phyloP scores from a whole-genome alignment of 2,113 vertebrate species.

The Carollia perspicillata region DNA sequence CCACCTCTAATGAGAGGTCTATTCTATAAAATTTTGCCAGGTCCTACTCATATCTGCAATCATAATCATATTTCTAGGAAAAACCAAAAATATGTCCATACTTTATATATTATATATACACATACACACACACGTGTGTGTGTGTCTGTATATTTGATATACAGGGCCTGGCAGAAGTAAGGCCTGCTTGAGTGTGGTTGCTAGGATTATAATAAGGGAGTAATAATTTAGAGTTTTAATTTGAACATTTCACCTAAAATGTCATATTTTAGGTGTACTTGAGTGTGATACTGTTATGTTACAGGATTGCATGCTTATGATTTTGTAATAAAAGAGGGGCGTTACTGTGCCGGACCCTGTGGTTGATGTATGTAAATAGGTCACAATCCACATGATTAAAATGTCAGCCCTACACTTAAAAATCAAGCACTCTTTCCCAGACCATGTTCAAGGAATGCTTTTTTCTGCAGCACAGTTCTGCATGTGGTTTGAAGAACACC shows the following conservation, averaged over 20 bases:
- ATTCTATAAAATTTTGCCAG: not conserved
- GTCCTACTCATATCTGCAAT: not conserved
- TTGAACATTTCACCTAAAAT: no score
- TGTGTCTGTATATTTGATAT: not conserved
- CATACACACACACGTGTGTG: not conserved
- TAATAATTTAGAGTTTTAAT: no score
- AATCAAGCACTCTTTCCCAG: not conserved
- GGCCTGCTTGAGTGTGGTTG: no score
- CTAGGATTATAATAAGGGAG: no score
- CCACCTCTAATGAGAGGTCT: not conserved
- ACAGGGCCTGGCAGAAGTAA: no score
- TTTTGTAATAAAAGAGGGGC: no score
- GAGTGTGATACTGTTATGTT: no score
- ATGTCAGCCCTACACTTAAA: not conserved
- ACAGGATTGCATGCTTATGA: no score
- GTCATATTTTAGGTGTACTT: no score
- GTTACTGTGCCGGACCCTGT: no score
- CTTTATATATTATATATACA: not conserved
- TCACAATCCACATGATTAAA: not conserved
- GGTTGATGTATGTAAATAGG: not conserved
- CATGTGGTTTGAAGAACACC: conserved; percentile 60
- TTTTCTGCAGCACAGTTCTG: conserved; percentile 16
- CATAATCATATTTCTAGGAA: not conserved
- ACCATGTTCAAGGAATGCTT: not conserved
- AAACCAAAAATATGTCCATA: not conserved